A percentile compares a stretch with the other conserved stretches of the same genome.
These are phyloP conservation scores for Eristalis tenax DNA, from an alignment of 2,888 invertebrate species.

Conservation along the genomic window DNA sequence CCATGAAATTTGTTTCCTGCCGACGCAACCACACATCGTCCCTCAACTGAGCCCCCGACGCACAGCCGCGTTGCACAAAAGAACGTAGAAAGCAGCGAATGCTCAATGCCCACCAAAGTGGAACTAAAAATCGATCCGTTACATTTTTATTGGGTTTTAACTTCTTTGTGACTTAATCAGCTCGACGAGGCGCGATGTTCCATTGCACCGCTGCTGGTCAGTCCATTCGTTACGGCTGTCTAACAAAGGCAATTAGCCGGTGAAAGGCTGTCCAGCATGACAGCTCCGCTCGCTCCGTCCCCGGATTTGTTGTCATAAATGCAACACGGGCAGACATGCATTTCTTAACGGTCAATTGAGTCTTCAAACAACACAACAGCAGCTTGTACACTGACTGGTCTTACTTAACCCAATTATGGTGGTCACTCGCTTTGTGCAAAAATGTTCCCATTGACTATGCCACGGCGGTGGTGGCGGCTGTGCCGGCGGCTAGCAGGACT, in stretches of 20 bases:
- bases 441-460: conserved; percentile 48
- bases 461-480: too few relatives aligned
- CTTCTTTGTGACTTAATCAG: conserved; percentile 19
- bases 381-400: neutral
- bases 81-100: neutral
- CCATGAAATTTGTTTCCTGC: neutral
- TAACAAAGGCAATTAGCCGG: neutral
- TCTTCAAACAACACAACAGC: conserved; percentile 11
- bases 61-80: neutral
- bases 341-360: conserved; percentile 57
- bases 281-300: neutral
- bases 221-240: neutral
- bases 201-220: neutral
- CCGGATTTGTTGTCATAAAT: neutral
- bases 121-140: conserved; percentile 25
- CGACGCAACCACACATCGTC: neutral
- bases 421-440: conserved; percentile 2
- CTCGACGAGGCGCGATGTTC: too few relatives aligned
- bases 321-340: neutral
- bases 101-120: neutral
- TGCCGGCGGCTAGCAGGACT: conserved; percentile 31
- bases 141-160: conserved; percentile 21
- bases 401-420: conserved; percentile 63
- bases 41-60: neutral
- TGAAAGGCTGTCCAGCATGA: neutral